A percentile compares a stretch with the other conserved stretches of the same genome.
These are phyloP conservation scores for Cataglyphis albicans DNA, from an alignment of 2,888 invertebrate species.

Conservation along the genomic window DNA sequence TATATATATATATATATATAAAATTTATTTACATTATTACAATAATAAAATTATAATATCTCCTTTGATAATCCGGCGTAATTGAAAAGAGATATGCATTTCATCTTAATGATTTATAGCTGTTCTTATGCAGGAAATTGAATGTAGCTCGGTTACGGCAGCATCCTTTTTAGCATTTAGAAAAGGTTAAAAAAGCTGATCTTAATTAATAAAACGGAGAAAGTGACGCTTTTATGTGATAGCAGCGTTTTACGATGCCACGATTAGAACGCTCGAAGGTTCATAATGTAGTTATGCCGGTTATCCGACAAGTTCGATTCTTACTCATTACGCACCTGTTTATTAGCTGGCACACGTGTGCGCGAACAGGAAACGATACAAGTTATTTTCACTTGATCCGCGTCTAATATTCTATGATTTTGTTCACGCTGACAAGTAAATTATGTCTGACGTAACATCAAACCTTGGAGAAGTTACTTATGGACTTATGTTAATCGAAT, in stretches of 20 bases:
- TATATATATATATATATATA: not conserved
- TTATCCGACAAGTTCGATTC: slow-evolving; percentile 47
- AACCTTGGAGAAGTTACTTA: not conserved
- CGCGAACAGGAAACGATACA: slow-evolving; percentile 47
- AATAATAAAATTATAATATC: slow-evolving; percentile 27
- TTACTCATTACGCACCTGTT: slow-evolving; percentile 51
- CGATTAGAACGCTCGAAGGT: slow-evolving; percentile 49
- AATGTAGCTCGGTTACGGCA: slow-evolving; percentile 14
- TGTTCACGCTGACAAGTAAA: slow-evolving; percentile 42
- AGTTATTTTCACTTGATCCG: slow-evolving; percentile 47
- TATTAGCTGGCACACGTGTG: slow-evolving; percentile 47
- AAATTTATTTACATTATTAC: not conserved
- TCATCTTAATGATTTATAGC: not conserved
- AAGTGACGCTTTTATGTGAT: slow-evolving; percentile 60
- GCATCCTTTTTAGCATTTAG: slow-evolving; percentile 23
- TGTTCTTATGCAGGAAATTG: slow-evolving; percentile 16
- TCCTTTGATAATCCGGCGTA: not conserved
- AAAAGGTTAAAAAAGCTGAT: slow-evolving; percentile 33
- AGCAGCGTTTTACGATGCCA: slow-evolving; percentile 52
- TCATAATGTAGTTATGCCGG: slow-evolving; percentile 4
- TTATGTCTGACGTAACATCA: not conserved
- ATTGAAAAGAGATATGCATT: slow-evolving; percentile 5
- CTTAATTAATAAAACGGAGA: slow-evolving; percentile 62
- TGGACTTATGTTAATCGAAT: not conserved
- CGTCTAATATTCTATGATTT: slow-evolving; percentile 35